Base-by-base conservation (phyloP, 2,888 invertebrate species). In the Mallateleia sp. region DNA sequence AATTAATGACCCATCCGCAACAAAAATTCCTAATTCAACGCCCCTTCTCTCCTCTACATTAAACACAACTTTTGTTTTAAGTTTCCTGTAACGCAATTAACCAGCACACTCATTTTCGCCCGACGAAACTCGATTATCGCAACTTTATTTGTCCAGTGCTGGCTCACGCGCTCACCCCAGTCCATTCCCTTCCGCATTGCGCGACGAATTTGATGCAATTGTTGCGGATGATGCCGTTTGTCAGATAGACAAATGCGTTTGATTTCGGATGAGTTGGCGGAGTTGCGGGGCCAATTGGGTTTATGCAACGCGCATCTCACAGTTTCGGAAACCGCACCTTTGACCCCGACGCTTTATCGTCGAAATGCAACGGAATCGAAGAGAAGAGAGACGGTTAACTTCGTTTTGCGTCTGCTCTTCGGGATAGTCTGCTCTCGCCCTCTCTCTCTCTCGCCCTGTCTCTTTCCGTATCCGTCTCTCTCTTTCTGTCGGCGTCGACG, bases 181-280 rank as follows among this genome's bases (percentile, higher is more conserved):
- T 15, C 54, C 18, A 1, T 25, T 18, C 32, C 25, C 52, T 42
- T 18, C 32, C 24, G 42, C 24, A 42, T 60, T 11, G 42, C 20
- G 38, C 45, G 80, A 72, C 66, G 64, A 74, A 32, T 74, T 72
- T 74, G 50, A 82, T 75, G 67, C 82, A 75, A 82, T 67, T 82
- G 67, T 56, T 60, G 45, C 56, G 66, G 82, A 75, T 75, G 75
- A 75, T 52, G 75, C 58, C 67, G 67, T 66, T 74, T 82, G 82
- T 82, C 67, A 74, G 25, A 82, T 67, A 74, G 75, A 82, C 82
- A 82, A 75, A 67, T 66, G 67, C 50, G 82, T 82, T 82, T 82
- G 82, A 82, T 82, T 82, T 82, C 34, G 60, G 75, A 82, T 52
- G 60, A 80, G 80, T 72, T 64, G 50, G 64, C 66, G 38, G 20